Conservation (phyloP, 2,888 invertebrate genomes). For the Volucella zonaria region DNA sequence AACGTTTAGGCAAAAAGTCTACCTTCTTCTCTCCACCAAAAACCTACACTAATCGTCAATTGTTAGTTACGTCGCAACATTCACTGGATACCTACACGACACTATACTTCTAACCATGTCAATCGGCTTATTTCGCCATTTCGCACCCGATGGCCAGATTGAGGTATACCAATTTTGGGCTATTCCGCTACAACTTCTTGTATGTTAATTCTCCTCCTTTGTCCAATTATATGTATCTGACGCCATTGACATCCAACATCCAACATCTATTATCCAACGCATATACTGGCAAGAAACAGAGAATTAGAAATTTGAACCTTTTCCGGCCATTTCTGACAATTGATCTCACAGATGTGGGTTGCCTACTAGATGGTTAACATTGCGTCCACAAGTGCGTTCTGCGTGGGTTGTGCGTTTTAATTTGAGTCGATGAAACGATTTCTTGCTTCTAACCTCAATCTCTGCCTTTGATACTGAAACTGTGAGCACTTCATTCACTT, state of each 20-base stretch:
- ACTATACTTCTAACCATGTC: slow-evolving; percentile 1
- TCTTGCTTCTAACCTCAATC: slow-evolving; percentile 59
- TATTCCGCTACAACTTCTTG: slow-evolving; percentile 34
- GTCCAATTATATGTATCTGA: slow-evolving; percentile 15
- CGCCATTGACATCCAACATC: background rate
- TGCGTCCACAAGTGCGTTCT: slow-evolving; percentile 44
- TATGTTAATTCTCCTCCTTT: slow-evolving; percentile 54
- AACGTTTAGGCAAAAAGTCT: too few relatives aligned
- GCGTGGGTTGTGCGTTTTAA: slow-evolving; percentile 37
- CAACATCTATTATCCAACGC: slow-evolving; percentile 45
- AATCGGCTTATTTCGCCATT: slow-evolving; percentile 27
- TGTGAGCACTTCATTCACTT: slow-evolving; percentile 6
- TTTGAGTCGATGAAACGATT: slow-evolving; percentile 46
- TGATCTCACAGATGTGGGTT: slow-evolving; percentile 27
- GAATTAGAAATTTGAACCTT: background rate
- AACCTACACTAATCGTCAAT: slow-evolving; percentile 10
- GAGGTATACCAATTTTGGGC: slow-evolving; percentile 38
- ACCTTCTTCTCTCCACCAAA: background rate
- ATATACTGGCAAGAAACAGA: slow-evolving; percentile 1
- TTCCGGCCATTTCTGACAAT: background rate
- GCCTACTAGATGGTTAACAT: slow-evolving; percentile 9
- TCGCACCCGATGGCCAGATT: slow-evolving; percentile 26
- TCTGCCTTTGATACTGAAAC: slow-evolving; percentile 17
- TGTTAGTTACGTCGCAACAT: background rate
- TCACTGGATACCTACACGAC: background rate